Evolutionary conservation across 2,113 vertebrate species (phyloP).

Genomic region (Nannospalax galili): DNA sequence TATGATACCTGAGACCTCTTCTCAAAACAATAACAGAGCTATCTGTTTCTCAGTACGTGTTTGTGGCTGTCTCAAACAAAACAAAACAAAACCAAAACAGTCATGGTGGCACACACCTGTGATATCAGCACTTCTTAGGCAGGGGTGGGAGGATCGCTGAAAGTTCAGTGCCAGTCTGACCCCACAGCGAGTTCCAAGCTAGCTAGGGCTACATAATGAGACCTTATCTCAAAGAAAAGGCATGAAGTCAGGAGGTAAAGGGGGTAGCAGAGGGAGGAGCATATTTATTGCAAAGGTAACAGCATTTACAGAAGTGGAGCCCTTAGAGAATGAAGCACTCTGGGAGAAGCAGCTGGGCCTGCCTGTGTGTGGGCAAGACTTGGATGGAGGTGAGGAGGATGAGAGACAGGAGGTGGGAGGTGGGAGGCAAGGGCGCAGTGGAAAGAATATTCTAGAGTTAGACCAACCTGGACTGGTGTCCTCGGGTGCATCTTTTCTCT

Average conservation of each 20-base stretch:
- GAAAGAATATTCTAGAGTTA: conserved; percentile 9
- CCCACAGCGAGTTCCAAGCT: background rate
- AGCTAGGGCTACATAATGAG: background rate
- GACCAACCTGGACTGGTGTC: conserved; percentile 3
- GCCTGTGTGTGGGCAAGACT: background rate
- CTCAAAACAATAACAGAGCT: background rate
- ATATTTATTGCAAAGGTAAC: background rate
- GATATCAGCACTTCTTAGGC: background rate
- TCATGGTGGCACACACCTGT: background rate
- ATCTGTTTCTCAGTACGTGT: background rate
- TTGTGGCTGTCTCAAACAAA: background rate
- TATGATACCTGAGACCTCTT: background rate
- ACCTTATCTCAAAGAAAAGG: background rate
- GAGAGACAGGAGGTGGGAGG: background rate
- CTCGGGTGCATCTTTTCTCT: background rate
- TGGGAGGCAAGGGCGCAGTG: background rate
- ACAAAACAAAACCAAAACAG: background rate
- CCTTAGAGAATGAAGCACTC: background rate
- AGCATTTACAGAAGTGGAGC: background rate
- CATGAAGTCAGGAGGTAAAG: background rate
- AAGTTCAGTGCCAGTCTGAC: background rate
- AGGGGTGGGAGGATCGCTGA: background rate
- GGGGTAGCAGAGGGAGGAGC: no score
- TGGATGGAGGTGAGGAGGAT: background rate
- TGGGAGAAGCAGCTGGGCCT: background rate